Evolutionary conservation across 92 coral and sea anemone species (phyloP), one percentile per base, ranked within the genome.

Genomic region (Heliopora coerulea): DNA sequence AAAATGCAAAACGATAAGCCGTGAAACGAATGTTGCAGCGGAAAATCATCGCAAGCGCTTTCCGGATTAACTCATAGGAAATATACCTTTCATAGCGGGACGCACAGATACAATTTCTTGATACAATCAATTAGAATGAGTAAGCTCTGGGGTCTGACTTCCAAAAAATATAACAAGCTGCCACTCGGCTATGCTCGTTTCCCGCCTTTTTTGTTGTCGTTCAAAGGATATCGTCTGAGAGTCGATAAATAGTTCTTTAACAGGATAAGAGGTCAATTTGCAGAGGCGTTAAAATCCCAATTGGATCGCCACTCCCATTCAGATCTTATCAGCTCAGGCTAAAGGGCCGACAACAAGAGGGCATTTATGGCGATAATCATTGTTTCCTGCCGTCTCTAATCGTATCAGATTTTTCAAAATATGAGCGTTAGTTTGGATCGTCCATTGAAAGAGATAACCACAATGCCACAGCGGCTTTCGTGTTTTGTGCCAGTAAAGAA

Each of bases 301-400:
- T 70, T 70, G 77, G 77, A 70, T 70, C 40, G 58, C 77, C 77
- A 54, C 77, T 70, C 77, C 77, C 77, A 52, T 70, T 54, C 48
- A 70, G 77, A 70, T 70, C 62, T 70, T 70, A 70, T 70, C 77
- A 52, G 18, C 31, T 52, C 24, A 21, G n/a, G 62, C 32, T 54
- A 13, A 70, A 70, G 57, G 30, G 20, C 48, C 49, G 77, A 52
- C 74, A 49, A 49, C 35, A 23, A 34, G 35, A 0, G 77, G 12
- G 77, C 26, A 30, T 54, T 50, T 67, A 67, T 35, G 30, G 57
- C 74, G 31, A 54, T 54, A 70, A 70, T 32, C 42, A 33, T 50
- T 70, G 63, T 70, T 70, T 70, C 77, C 77, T 34, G 77, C 49
- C 63, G 77, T 70, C 34, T 48, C 56, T 70, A 70, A 70, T 57